Evolutionary conservation across 2,888 invertebrate genomes (phyloP).

Genomic region (Drosophila koepferae): DNA sequence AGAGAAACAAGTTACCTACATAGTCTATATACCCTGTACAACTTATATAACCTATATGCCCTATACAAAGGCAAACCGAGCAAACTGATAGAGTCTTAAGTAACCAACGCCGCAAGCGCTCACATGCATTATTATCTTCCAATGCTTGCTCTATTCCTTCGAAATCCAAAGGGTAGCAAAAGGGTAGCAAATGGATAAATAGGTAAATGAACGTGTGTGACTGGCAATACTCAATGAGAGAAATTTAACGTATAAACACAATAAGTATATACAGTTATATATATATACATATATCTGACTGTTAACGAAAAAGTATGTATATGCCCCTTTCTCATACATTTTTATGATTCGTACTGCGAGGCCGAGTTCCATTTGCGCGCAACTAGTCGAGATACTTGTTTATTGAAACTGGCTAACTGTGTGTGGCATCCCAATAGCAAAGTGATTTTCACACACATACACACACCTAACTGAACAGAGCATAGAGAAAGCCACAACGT

Average conservation of each 20-base stretch:
- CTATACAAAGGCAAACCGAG: not conserved
- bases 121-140: not conserved
- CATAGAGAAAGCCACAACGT: slow-evolving; percentile 28
- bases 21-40: not conserved
- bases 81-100: not conserved
- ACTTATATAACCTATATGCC: not conserved
- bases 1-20: not conserved
- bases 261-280: not conserved
- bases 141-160: not conserved
- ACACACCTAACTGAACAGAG: slow-evolving; percentile 8
- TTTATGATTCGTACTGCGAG: slow-evolving; percentile 40
- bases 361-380: slow-evolving; percentile 29
- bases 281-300: not conserved
- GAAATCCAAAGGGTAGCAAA: not conserved
- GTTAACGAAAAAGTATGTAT: not conserved
- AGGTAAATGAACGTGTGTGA: not conserved
- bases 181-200: slow-evolving; percentile 1
- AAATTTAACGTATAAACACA: not conserved
- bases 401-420: slow-evolving; percentile 25
- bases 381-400: slow-evolving; percentile 31
- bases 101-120: not conserved
- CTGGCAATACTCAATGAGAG: not conserved
- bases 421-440: slow-evolving; percentile 34
- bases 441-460: slow-evolving; percentile 17
- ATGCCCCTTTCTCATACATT: slow-evolving; percentile 37